These are phyloP conservation scores for Galaxias olidus DNA, from an alignment of 2,797 vertebrate genomes.

Conservation along the genomic window DNA sequence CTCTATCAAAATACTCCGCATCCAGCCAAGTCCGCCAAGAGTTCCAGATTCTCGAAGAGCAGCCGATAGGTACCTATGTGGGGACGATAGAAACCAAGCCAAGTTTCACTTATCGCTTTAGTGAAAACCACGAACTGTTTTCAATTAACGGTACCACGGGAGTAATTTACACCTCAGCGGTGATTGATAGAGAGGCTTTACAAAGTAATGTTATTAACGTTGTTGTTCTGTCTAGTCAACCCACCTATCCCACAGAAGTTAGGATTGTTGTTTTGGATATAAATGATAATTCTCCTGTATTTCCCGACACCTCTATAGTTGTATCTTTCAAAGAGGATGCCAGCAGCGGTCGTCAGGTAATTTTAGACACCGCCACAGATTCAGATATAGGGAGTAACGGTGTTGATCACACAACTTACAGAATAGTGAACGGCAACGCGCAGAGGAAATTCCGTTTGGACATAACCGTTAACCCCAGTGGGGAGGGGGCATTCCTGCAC, in stretches of 20 bases:
- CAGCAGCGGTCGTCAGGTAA: slow-evolving; percentile 92
- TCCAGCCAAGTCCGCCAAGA: slow-evolving; percentile 91
- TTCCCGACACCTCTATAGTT: slow-evolving; percentile 90
- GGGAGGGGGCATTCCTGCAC: slow-evolving; percentile 96
- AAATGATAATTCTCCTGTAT: slow-evolving; percentile 94
- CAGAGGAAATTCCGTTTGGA: slow-evolving; percentile 91
- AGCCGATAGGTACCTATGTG: slow-evolving; percentile 91
- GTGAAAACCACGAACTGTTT: slow-evolving; percentile 93
- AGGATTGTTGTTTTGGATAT: slow-evolving; percentile 92
- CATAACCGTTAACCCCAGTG: slow-evolving; percentile 96
- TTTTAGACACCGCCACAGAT: slow-evolving; percentile 95
- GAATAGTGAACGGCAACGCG: slow-evolving; percentile 91
- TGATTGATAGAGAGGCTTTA: slow-evolving; percentile 91
- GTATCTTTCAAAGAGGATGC: slow-evolving; percentile 98
- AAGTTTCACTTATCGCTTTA: slow-evolving; percentile 94
- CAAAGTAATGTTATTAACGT: slow-evolving; percentile 91
- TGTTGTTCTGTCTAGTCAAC: slow-evolving; percentile 96
- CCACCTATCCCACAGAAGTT: slow-evolving; percentile 97
- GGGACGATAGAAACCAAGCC: slow-evolving; percentile 91
- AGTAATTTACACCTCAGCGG: slow-evolving; percentile 85
- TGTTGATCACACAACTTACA: slow-evolving; percentile 93
- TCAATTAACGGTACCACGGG: slow-evolving; percentile 90
- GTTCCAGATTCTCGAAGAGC: slow-evolving; percentile 93
- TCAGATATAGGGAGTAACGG: slow-evolving; percentile 93
- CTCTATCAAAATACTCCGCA: slow-evolving; percentile 66